A percentile compares a stretch with the other conserved stretches of the same genome.
phyloP scores from a whole-genome alignment of 2,113 vertebrate genomes.

The Eolophus roseicapilla region DNA sequence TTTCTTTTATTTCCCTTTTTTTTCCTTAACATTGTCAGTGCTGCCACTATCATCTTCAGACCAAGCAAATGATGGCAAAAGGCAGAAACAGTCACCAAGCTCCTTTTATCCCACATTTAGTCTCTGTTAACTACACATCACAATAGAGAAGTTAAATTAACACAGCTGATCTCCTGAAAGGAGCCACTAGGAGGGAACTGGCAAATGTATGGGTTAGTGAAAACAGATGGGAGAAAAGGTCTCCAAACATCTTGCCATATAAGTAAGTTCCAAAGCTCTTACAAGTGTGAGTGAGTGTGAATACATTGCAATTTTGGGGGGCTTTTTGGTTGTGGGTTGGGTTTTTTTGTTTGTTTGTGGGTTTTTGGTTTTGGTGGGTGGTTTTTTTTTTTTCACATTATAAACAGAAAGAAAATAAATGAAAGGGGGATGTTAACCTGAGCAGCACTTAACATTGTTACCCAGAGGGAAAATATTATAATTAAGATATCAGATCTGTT shows the following conservation, averaged over 20 bases:
- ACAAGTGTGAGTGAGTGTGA: background rate
- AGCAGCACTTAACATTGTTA: constrained; percentile 26
- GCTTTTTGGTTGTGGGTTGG: background rate
- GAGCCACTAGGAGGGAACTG: background rate
- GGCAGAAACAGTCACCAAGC: background rate
- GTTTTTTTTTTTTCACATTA: background rate
- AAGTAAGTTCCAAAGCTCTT: background rate
- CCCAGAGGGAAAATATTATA: background rate
- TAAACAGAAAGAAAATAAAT: constrained; percentile 26
- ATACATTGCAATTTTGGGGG: background rate
- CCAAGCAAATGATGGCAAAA: background rate
- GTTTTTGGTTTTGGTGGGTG: background rate
- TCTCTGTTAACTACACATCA: background rate
- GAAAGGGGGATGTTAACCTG: constrained; percentile 1
- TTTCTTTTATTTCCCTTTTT: too few relatives aligned
- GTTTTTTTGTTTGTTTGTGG: background rate
- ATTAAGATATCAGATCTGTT: constrained; percentile 21
- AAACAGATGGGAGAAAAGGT: background rate
- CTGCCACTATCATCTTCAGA: background rate
- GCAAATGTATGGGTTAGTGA: background rate
- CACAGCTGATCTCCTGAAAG: background rate
- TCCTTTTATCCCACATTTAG: background rate
- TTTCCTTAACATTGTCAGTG: background rate
- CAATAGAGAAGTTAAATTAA: background rate
- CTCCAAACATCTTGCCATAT: background rate